A percentile compares a stretch with the other conserved stretches of the same genome.
Evolutionary conservation across 2,888 invertebrate genomes (phyloP).

Genomic region (Myopa tessellatipennis): DNA sequence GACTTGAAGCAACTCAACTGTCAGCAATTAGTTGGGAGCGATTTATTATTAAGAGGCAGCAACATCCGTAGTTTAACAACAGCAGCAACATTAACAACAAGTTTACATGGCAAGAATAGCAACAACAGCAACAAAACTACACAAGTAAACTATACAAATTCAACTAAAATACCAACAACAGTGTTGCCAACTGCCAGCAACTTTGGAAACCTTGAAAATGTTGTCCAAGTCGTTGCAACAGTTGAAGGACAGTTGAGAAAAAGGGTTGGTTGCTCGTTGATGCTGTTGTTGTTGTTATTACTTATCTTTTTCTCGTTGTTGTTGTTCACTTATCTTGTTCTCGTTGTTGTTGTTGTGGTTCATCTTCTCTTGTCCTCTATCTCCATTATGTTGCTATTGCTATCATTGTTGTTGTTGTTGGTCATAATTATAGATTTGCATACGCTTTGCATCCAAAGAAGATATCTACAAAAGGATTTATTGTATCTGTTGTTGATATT

Average conservation of each 20-base stretch:
- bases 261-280: neutral
- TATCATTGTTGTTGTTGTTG: slow-evolving; percentile 1
- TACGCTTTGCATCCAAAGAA: neutral
- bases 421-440: slow-evolving; percentile 6
- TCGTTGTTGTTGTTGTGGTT: neutral
- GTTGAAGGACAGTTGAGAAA: neutral
- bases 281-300: neutral
- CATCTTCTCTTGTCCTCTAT: neutral
- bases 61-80: neutral
- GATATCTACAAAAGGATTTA: neutral
- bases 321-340: neutral
- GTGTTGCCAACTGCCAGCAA: neutral
- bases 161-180: neutral
- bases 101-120: no score
- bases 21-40: slow-evolving; percentile 65
- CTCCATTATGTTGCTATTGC: neutral
- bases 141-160: neutral
- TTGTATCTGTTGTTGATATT: neutral
- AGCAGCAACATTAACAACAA: neutral
- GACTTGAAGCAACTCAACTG: slow-evolving; percentile 47
- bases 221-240: neutral
- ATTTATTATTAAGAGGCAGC: slow-evolving; percentile 59
- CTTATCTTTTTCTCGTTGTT: neutral
- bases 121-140: neutral
- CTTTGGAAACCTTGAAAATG: slow-evolving; percentile 2